Conservation (phyloP, 2,113 vertebrate species). For the Carollia perspicillata region DNA sequence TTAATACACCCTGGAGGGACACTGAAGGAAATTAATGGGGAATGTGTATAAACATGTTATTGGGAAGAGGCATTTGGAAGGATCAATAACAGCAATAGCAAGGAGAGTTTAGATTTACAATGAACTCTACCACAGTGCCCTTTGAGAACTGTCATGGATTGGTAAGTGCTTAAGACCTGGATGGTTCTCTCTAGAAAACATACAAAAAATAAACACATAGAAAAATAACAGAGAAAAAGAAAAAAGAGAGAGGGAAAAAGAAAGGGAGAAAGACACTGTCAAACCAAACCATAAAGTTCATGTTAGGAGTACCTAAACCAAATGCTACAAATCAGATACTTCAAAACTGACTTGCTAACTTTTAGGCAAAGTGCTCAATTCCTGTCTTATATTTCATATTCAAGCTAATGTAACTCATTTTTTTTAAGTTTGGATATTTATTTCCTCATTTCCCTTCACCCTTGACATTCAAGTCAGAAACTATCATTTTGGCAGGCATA, state of each 20-base stretch:
- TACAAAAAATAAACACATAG: background rate
- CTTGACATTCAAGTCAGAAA: background rate
- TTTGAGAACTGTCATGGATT: conserved; percentile 63
- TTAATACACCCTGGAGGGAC: conserved; percentile 63
- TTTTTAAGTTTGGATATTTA: background rate
- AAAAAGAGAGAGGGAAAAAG: background rate
- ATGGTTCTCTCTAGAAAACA: background rate
- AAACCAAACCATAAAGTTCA: background rate
- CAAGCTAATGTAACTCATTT: background rate
- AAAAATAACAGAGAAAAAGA: background rate
- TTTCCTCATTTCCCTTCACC: background rate
- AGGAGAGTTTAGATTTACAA: background rate
- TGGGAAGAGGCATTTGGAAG: conserved; percentile 52
- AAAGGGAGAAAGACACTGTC: rapidly evolving
- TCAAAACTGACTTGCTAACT: background rate
- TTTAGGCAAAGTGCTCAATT: background rate
- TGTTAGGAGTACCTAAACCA: background rate
- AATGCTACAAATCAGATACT: background rate
- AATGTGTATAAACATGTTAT: background rate
- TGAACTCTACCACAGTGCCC: conserved; percentile 52
- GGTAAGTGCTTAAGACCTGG: conserved; percentile 63
- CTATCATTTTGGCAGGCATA: background rate
- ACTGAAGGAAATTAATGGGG: conserved; percentile 67
- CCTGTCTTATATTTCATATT: background rate
- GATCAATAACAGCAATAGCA: conserved; percentile 56